Evolutionary conservation across 2,797 vertebrate genomes (phyloP), one percentile per base, ranked within the genome.

Genomic region (Micropoecilia bifurca): DNA sequence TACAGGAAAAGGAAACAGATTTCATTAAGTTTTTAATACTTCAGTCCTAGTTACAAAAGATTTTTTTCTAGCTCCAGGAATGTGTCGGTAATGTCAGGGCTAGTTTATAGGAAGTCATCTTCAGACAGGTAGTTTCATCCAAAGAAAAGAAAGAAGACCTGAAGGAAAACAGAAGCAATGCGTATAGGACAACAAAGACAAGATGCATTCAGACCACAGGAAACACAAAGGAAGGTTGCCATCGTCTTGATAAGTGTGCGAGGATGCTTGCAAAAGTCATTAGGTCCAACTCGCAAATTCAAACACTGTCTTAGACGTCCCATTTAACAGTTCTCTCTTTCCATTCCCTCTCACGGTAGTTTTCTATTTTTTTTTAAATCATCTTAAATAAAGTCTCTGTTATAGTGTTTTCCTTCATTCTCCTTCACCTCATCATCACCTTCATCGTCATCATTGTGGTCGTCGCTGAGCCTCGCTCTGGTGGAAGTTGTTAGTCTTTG

Each of bases 341-440:
- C 75, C 89, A 84, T 83, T 89, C 39, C 82, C 79, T 89, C 88
- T 91, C 91, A 93, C 74, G 88, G 87, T 92, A 85, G 92, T 88
- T 91, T 87, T 86, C 18, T 20, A 6, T 47, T 90, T 92, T 55
- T 69, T 78, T 80, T 18, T 77, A 71, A 81, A 46, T 75, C 87
- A 90, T 89, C 85, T 95, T 94, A 95, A 95, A 96, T 95, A 95
- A 93, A 95, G 93, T 95, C 85, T 93, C 93, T 93, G 88, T 93
- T 87, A 92, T 93, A 94, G 92, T 93, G 90, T 91, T 85, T 89
- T 94, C 92, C 93, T 93, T 90, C 87, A 77, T 92, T 90, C 28
- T 90, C 78, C 77, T 88, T n/a, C 12, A 14, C 81, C 47, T 82
- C 78, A 12, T 84, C 75, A 0, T 77, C 81, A 25, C 72, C 88